phyloP scores from a whole-genome alignment of 2,113 vertebrate species.

The Garra rufa region DNA sequence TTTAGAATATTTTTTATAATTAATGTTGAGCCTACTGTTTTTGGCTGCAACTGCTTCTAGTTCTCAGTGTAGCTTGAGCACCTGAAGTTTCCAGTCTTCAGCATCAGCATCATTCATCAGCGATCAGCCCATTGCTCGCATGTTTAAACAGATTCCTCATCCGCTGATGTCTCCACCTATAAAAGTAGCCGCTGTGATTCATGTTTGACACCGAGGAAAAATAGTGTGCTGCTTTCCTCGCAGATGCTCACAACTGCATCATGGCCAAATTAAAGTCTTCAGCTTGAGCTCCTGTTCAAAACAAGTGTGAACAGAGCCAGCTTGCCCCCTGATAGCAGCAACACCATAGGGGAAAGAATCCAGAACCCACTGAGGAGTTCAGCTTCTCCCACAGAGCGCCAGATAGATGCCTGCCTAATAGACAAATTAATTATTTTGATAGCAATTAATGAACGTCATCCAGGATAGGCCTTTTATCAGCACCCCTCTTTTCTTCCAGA shows the following conservation, averaged over 20 bases:
- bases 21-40: neutral
- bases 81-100: slow-evolving; percentile 12
- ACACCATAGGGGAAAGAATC: slow-evolving; percentile 43
- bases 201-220: slow-evolving; percentile 30
- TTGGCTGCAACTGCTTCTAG: neutral
- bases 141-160: slow-evolving; percentile 31
- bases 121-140: slow-evolving; percentile 16
- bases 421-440: slow-evolving; percentile 66
- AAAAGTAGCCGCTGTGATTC: slow-evolving; percentile 3
- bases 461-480: slow-evolving; percentile 63
- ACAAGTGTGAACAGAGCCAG: slow-evolving; percentile 33
- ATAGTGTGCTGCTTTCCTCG: neutral
- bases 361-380: slow-evolving; percentile 54
- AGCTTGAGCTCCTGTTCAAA: slow-evolving; percentile 29
- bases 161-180: neutral
- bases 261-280: slow-evolving; percentile 18
- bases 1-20: neutral
- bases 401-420: slow-evolving; percentile 52
- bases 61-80: slow-evolving; percentile 21
- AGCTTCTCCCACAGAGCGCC: slow-evolving; percentile 47
- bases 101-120: slow-evolving; percentile 30
- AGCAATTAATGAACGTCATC: slow-evolving; percentile 67
- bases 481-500: slow-evolving; percentile 55
- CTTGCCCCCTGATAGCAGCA: slow-evolving; percentile 34
- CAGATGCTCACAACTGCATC: slow-evolving; percentile 27